Percentiles rank a stretch among this genome's conserved stretches.
Evolutionary conservation across 2,113 vertebrate genomes (phyloP).

Genomic region (Pao palembangensis): DNA sequence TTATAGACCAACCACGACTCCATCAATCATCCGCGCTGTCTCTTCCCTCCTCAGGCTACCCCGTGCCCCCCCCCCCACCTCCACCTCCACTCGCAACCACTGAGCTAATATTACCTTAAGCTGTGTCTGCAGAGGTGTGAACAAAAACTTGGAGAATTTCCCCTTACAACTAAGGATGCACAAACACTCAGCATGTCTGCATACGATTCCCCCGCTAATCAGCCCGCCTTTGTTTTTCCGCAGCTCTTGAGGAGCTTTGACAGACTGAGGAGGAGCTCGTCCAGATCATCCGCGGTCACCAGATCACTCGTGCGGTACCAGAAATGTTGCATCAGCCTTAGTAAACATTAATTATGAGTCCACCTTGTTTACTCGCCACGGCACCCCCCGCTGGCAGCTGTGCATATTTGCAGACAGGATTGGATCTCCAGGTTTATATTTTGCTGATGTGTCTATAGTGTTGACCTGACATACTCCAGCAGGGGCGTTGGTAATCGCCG

Average conservation of each 20-base stretch:
- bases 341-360: conserved; percentile 80
- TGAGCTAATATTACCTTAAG: conserved; percentile 52
- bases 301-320: conserved; percentile 59
- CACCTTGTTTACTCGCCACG: conserved; percentile 75
- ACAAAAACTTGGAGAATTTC: no score
- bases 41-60: conserved; percentile 68
- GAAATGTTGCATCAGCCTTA: conserved; percentile 77
- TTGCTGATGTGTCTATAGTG: conserved; percentile 60
- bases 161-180: no score
- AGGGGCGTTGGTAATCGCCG: conserved; percentile 45
- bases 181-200: background rate
- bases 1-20: conserved; percentile 97
- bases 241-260: background rate
- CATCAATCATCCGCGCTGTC: conserved; percentile 92
- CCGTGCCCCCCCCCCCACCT: conserved; percentile 67
- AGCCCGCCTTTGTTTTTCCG: background rate
- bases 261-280: conserved; percentile 49
- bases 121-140: conserved; percentile 29
- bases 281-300: conserved; percentile 59
- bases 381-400: conserved; percentile 77
- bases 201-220: background rate
- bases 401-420: conserved; percentile 78
- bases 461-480: conserved; percentile 40
- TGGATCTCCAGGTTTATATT: conserved; percentile 72
- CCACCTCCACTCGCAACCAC: conserved; percentile 21